Evolutionary conservation across 2,797 vertebrate genomes (phyloP), one percentile per base, ranked within the genome.

Genomic region (Coendou prehensilis): DNA sequence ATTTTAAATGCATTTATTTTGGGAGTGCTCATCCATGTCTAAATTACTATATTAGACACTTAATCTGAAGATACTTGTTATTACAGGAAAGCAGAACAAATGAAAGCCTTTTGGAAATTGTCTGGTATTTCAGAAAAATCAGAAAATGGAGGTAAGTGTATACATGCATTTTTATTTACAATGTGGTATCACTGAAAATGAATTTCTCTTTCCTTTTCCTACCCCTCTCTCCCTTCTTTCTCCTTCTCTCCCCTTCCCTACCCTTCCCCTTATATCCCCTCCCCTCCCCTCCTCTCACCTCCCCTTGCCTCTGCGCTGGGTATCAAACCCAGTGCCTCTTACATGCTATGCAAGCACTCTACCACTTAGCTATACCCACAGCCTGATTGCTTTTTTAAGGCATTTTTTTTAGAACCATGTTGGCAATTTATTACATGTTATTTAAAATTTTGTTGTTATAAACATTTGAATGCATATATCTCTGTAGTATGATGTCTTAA

Each of bases 21-120:
- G 64, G 94, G 47, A 91, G 6, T 83, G 41, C 28, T 64, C 20
- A 67, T 93, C 18, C n/a, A 18, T 80, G 17, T 76, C 4, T 87
- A 89, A 87, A 52, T 10, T 73, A 17, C 45, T 86, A 5, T 76
- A 41, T 50, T 90, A 87, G 83, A 84, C 30, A 84, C 28, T 45
- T 87, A 59, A 80, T 75, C 67, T 90, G 84, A 96, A 94, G 47
- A 64, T 79, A 83, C 9, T 92, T 96, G 26, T 13, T 79, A 30
- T 96, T 98, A 71, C 86, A 99, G 99, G 99, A 99, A 99, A 97
- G 97, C 99, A 73, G 99, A 99, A 88, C 99, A 99, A 98, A 99
- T 99, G 98, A 99, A 99, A 98, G 99, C 99, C 81, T 99, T 99
- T 91, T 99, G 99, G 99, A 99, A 99, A 98, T 98, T 99, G 96